Base-by-base conservation (phyloP, 2,797 vertebrate genomes). In the Schizothorax lantsangensis region DNA sequence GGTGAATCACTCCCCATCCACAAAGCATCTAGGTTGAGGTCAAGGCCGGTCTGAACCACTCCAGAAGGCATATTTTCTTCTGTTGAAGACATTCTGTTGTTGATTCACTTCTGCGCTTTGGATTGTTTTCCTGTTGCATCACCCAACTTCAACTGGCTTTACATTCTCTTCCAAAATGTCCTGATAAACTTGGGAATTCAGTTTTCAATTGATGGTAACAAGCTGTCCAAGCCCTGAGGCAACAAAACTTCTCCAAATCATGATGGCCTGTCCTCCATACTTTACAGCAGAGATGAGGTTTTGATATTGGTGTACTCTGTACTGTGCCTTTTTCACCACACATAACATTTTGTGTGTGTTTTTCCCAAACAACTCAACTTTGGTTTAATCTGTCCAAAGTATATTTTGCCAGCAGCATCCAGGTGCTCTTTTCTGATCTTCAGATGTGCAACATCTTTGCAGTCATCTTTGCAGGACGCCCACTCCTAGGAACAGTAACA, bases 341-440 rank as follows among this genome's bases (percentile, higher is more conserved):
- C 36, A 40, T 11, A 21, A 11, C 9, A 23, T 21, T 30, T 30
- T 71, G n/a, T 74, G 6, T 30, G 2, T 74, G 23, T 38, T 5
- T 4, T 2, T 3, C 73, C 8, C 19, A 36, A 17, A 79, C 36
- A 43, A 62, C 36, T 62, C 77, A 40, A 26, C 23, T 9, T 62
- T 62, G 54, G 54, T 62, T 79, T 62, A 79, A 79, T 62, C 52
- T 62, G 23, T 43, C 23, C 14, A 19, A 79, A 62, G 4, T 26
- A 45, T 21, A 19, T 62, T 62, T 79, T 30, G 23, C 38, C 38
- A 64, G 57, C 15, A 45, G 78, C n/a, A 79, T 30, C 38, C 38
- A 79, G 23, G 15, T 79, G 78, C 78, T 79, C 54, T 64, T 64
- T 79, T 79, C 38, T 79, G 36, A 62, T 79, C n/a, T 64, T 62